Evolutionary conservation across 2,113 vertebrate species (phyloP).

Genomic region (Dicrurus megarhynchus): DNA sequence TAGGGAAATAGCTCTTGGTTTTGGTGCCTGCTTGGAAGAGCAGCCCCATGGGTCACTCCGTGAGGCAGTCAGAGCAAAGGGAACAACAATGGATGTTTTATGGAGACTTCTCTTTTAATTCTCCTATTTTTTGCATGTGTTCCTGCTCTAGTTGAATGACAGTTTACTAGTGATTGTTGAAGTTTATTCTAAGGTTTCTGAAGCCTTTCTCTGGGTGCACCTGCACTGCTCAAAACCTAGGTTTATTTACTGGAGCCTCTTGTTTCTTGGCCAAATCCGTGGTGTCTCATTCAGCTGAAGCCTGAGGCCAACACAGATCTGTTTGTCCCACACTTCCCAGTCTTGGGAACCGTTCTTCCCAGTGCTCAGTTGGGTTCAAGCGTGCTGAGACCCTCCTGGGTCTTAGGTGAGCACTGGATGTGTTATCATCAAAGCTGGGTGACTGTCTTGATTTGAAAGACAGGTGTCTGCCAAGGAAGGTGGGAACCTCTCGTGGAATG

Average conservation of each 20-base stretch:
- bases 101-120: background rate
- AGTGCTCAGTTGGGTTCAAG: background rate
- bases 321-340: background rate
- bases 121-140: background rate
- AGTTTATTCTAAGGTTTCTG: background rate
- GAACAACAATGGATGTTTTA: background rate
- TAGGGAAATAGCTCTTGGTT: background rate
- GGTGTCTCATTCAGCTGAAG: background rate
- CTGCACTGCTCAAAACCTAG: background rate
- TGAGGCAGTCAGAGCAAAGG: background rate
- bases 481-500: accelerated
- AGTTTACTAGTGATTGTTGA: background rate
- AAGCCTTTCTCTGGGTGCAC: background rate
- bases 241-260: background rate
- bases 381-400: background rate
- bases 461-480: background rate
- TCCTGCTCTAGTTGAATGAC: background rate
- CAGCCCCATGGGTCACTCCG: accelerated
- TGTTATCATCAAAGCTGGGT: background rate
- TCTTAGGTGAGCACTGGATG: background rate
- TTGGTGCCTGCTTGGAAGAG: background rate
- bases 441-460: background rate
- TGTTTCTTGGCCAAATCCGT: background rate
- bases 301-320: background rate
- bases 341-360: background rate